Percentiles rank a stretch among this genome's conserved stretches.
phyloP scores from a whole-genome alignment of 2,113 vertebrate species.

The Bambusicola thoracicus region DNA sequence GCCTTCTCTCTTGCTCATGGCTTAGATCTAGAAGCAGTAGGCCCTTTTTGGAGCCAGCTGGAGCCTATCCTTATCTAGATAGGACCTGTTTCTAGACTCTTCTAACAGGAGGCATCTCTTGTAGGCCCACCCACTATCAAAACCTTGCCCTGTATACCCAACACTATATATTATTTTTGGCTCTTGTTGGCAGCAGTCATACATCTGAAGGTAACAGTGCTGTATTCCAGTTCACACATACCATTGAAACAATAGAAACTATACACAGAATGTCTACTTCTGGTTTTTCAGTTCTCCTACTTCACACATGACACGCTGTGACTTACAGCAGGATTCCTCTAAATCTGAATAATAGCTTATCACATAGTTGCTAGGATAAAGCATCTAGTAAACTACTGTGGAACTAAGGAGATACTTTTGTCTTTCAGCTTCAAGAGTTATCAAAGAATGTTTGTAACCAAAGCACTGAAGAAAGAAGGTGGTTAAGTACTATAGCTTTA shows the following conservation, averaged over 20 bases:
- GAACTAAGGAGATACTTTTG: fast-evolving
- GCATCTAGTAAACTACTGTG: background rate
- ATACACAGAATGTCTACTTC: background rate
- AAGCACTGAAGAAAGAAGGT: background rate
- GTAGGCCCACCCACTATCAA: background rate
- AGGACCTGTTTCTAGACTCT: too few relatives aligned
- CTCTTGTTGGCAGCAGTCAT: background rate
- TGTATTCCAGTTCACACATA: background rate
- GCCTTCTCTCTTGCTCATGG: too few relatives aligned
- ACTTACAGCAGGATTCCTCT: background rate
- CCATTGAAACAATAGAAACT: background rate
- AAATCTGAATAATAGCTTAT: background rate
- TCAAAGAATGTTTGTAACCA: background rate
- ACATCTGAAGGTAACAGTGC: background rate
- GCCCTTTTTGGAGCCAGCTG: too few relatives aligned
- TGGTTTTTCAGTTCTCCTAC: background rate
- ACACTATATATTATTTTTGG: background rate
- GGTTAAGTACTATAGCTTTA: background rate
- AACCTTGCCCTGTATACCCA: background rate
- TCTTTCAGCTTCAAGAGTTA: background rate
- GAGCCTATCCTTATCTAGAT: too few relatives aligned
- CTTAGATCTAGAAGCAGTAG: too few relatives aligned
- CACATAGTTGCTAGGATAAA: background rate
- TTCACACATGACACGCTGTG: background rate
- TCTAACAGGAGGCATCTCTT: too few relatives aligned